These are phyloP conservation scores for Polymixis lichenea DNA, from an alignment of 2,888 invertebrate genomes.

Conservation along the genomic window DNA sequence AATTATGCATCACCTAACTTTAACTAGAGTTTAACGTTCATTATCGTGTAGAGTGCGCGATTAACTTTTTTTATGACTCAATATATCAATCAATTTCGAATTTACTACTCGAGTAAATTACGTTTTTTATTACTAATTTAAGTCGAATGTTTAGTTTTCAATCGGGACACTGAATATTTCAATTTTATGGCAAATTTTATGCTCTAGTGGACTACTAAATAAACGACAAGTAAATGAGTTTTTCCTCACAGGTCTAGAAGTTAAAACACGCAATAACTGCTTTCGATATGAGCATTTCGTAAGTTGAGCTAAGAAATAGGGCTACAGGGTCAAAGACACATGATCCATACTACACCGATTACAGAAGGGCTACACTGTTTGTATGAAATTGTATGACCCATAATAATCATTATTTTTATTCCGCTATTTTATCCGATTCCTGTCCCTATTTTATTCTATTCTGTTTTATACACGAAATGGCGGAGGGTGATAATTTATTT, in stretches of 20 bases:
- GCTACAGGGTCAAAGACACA: not conserved
- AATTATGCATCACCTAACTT: conserved; percentile 5
- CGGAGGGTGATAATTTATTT: too few species aligned
- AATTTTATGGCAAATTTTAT: conserved; percentile 8
- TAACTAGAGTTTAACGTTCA: conserved; percentile 18
- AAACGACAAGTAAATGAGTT: too few species aligned
- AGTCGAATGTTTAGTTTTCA: conserved; percentile 36
- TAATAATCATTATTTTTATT: too few species aligned
- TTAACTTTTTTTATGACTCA: conserved; percentile 19
- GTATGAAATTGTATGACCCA: too few species aligned
- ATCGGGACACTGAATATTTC: conserved; percentile 2
- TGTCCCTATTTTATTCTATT: too few species aligned
- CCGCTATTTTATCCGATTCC: too few species aligned
- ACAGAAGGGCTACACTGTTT: too few species aligned
- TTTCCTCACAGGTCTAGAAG: not conserved
- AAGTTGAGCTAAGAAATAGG: not conserved
- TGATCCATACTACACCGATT: too few species aligned
- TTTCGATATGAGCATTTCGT: conserved; percentile 11
- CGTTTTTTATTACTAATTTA: conserved; percentile 21
- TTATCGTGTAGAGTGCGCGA: conserved; percentile 26
- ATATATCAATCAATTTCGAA: conserved; percentile 20
- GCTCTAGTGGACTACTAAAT: too few species aligned
- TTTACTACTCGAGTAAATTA: conserved; percentile 8
- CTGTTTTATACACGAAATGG: too few species aligned
- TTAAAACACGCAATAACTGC: not conserved